Evolutionary conservation across 2,797 vertebrate species (phyloP).

Genomic region (Ceryle rudis): DNA sequence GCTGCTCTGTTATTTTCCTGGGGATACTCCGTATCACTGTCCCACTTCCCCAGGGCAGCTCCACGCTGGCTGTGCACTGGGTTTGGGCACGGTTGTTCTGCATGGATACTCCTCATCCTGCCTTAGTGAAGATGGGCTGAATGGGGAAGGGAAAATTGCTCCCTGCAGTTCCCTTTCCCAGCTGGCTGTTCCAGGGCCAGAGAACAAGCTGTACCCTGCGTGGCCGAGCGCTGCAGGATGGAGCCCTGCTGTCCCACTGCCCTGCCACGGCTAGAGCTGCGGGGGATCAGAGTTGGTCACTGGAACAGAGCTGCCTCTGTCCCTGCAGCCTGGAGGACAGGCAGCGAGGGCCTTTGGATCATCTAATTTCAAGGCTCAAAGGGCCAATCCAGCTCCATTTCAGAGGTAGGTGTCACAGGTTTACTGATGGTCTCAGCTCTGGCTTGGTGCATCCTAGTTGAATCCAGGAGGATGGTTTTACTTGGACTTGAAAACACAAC

Average conservation of each 20-base stretch:
- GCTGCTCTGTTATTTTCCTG: neutral
- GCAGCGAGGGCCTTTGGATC: neutral
- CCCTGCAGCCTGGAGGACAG: neutral
- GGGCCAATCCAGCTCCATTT: neutral
- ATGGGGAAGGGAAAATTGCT: neutral
- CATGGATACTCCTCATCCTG: fast-evolving
- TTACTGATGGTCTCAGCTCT: neutral
- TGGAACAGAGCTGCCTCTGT: neutral
- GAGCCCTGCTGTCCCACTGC: neutral
- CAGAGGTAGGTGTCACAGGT: fast-evolving
- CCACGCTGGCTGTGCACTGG: fast-evolving
- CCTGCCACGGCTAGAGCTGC: neutral
- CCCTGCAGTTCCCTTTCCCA: neutral
- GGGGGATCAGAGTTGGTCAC: fast-evolving
- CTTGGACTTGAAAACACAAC: neutral
- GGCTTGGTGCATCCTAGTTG: fast-evolving
- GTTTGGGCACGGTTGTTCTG: fast-evolving
- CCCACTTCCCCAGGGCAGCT: neutral
- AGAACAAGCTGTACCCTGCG: neutral
- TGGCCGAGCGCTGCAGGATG: fast-evolving
- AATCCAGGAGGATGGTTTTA: neutral
- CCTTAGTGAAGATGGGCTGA: neutral
- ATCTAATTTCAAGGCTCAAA: fast-evolving
- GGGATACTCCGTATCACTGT: fast-evolving
- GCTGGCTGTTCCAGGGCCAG: neutral